These are phyloP conservation scores for Orchesella cincta DNA, from an alignment of 1,140 invertebrate species.

Conservation along the genomic window DNA sequence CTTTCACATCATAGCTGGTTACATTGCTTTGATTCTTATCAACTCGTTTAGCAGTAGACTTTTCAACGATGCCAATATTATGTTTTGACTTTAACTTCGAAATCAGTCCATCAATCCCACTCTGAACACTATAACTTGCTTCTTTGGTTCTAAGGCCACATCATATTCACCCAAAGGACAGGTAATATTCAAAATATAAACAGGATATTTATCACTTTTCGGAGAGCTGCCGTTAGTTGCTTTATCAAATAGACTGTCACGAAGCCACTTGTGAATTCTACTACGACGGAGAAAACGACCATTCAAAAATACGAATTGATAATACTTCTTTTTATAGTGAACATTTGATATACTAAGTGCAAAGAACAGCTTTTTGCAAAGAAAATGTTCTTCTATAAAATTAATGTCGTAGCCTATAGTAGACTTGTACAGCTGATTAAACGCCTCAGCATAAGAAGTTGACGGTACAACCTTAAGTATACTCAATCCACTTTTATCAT, in stretches of 20 bases:
- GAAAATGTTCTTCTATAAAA: conserved; percentile 59
- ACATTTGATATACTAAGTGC: conserved; percentile 62
- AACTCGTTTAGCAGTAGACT: neutral
- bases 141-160: conserved; percentile 59
- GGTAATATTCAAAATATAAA: conserved; percentile 65
- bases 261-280: conserved; percentile 61
- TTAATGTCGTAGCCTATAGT: conserved; percentile 54
- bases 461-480: conserved; percentile 63
- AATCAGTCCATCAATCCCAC: conserved; percentile 61
- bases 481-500: conserved; percentile 63
- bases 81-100: neutral
- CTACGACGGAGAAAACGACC: conserved; percentile 61
- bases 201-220: conserved; percentile 57
- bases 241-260: conserved; percentile 52
- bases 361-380: conserved; percentile 60
- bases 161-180: conserved; percentile 64
- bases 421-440: conserved; percentile 60
- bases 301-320: conserved; percentile 68
- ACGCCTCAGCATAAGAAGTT: conserved; percentile 59
- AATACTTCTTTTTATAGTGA: conserved; percentile 56
- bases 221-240: conserved; percentile 44
- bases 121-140: conserved; percentile 65
- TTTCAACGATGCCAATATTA: neutral
- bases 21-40: neutral
- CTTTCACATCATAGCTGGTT: neutral